phyloP scores from a whole-genome alignment of 2,797 vertebrate genomes.

The Chanos chanos region DNA sequence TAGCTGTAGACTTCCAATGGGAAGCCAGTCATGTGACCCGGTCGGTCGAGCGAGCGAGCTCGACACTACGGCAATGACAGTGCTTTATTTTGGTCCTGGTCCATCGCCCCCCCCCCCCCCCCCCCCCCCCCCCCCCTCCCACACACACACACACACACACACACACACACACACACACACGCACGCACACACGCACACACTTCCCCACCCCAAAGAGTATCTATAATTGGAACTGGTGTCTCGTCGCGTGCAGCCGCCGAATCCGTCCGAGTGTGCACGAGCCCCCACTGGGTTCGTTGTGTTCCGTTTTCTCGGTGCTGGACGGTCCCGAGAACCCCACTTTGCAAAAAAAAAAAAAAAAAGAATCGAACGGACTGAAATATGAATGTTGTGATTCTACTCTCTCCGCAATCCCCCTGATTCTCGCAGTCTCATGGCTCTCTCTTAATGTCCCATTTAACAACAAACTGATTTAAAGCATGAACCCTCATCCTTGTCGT shows the following conservation, averaged over 20 bases:
- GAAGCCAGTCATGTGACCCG: constrained; percentile 37
- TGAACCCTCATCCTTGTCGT: neutral
- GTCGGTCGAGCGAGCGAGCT: no score
- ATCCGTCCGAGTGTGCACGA: constrained; percentile 8
- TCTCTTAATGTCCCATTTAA: constrained; percentile 30
- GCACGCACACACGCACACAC: no score
- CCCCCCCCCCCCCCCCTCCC: no score
- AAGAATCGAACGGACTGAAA: no score
- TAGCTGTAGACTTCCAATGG: constrained; percentile 30
- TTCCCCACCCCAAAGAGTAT: constrained; percentile 58
- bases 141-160: no score
- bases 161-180: neutral
- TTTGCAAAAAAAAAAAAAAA: no score
- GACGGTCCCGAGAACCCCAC: no score
- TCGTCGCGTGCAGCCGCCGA: neutral
- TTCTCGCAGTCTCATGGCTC: constrained; percentile 40
- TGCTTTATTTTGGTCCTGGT: constrained; percentile 50
- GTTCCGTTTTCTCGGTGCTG: no score
- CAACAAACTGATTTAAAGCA: constrained; percentile 14
- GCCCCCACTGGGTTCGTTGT: neutral
- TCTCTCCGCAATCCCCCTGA: constrained; percentile 60
- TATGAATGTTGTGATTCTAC: constrained; percentile 49
- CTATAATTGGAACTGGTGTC: constrained; percentile 42
- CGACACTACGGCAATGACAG: constrained; percentile 55
- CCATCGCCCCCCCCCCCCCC: constrained; percentile 46